Evolutionary conservation across 2,888 invertebrate genomes (phyloP).

Genomic region (Sinodicranocentrus sp.): DNA sequence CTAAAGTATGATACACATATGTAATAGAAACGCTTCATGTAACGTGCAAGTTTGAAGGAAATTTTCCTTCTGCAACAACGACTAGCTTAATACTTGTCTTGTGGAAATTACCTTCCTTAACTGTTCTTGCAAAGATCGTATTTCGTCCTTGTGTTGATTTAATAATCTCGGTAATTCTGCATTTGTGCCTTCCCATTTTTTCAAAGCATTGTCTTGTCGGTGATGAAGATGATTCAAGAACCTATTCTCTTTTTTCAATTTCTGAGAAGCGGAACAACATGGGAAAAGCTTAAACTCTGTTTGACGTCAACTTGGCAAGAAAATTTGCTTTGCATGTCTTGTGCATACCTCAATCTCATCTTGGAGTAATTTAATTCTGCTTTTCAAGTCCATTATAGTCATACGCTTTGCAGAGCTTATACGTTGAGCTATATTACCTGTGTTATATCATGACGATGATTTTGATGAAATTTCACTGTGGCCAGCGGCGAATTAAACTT

Average conservation of each 20-base stretch:
- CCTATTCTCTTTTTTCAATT: slow-evolving; percentile 64
- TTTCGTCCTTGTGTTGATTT: slow-evolving; percentile 69
- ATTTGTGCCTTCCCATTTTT: slow-evolving; percentile 69
- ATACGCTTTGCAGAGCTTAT: slow-evolving; percentile 66
- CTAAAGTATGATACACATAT: neutral
- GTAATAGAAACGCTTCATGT: neutral
- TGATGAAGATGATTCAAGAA: slow-evolving; percentile 64
- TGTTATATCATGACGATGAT: too few species aligned
- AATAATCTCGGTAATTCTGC: slow-evolving; percentile 67
- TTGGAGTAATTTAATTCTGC: slow-evolving; percentile 56
- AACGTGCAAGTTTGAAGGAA: too few species aligned
- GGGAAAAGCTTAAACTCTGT: neutral
- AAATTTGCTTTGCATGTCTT: neutral
- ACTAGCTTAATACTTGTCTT: too few species aligned
- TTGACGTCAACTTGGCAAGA: neutral
- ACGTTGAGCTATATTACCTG: slow-evolving; percentile 51
- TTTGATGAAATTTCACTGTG: too few species aligned
- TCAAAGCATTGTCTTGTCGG: slow-evolving; percentile 67
- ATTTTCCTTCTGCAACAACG: too few species aligned
- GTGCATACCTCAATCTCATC: slow-evolving; percentile 51
- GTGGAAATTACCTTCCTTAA: slow-evolving; percentile 62
- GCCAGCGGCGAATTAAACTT: too few species aligned
- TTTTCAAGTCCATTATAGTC: slow-evolving; percentile 67
- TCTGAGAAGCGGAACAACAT: slow-evolving; percentile 23
- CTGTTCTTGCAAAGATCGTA: slow-evolving; percentile 51